Conservation (phyloP, 2,797 vertebrate genomes). For the Tapera naevia region DNA sequence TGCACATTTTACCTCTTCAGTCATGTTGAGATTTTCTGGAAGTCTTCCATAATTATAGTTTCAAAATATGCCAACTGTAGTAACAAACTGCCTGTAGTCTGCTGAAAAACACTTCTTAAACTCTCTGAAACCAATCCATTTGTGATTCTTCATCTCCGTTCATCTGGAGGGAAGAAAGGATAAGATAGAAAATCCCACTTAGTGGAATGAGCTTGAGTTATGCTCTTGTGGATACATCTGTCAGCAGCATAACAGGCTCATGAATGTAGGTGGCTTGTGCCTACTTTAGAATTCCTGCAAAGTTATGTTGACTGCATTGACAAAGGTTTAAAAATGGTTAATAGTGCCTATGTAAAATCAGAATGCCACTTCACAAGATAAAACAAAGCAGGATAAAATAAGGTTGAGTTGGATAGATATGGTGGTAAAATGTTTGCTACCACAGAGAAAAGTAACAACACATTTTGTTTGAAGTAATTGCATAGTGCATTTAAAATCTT, state of each 20-base stretch:
- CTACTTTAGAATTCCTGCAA: not conserved
- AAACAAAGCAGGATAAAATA: not conserved
- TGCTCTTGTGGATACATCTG: not conserved
- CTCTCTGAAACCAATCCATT: not conserved
- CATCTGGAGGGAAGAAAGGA: not conserved
- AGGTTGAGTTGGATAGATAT: not conserved
- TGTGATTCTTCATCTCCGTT: not conserved
- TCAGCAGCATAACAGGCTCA: not conserved
- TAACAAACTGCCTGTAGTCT: not conserved
- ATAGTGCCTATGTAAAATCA: not conserved
- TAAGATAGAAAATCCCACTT: not conserved
- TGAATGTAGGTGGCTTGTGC: not conserved
- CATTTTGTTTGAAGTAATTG: not conserved
- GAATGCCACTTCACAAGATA: not conserved
- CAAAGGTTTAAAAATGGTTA: not conserved
- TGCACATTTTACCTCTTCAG: not conserved
- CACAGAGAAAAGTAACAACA: not conserved
- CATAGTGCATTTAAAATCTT: not conserved
- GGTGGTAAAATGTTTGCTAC: not conserved
- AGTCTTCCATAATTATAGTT: not conserved
- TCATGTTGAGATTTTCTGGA: not conserved
- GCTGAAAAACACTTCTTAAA: not conserved
- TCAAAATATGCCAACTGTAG: not conserved
- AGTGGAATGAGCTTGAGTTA: not conserved
- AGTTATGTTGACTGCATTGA: not conserved